Conservation (phyloP, 2,888 invertebrate species). For the Miltochrista miniata region DNA sequence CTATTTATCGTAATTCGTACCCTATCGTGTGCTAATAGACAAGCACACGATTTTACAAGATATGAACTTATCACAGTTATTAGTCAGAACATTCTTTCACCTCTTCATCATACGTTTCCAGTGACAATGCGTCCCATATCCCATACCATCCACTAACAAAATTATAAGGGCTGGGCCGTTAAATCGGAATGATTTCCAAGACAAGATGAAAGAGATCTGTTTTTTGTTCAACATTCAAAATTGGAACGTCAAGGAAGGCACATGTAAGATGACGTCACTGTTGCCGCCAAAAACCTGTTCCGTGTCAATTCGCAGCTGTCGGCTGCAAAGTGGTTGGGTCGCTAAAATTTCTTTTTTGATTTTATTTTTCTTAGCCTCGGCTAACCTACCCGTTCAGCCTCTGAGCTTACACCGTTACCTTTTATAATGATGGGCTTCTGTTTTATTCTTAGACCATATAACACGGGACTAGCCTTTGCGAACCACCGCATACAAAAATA, state of each 20-base stretch:
- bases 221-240: constrained; percentile 61
- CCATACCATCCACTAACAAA: constrained; percentile 25
- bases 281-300: constrained; percentile 75
- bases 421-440: constrained; percentile 49
- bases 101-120: too few species aligned
- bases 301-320: constrained; percentile 82
- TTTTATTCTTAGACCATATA: too few species aligned
- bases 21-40: too few species aligned
- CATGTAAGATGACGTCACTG: constrained; percentile 76
- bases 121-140: too few species aligned
- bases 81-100: too few species aligned
- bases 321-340: constrained; percentile 62
- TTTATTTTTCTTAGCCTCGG: constrained; percentile 51
- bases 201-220: constrained; percentile 53
- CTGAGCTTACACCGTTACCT: constrained; percentile 72
- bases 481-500: too few species aligned
- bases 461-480: too few species aligned
- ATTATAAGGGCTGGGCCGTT: constrained; percentile 60
- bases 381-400: constrained; percentile 54
- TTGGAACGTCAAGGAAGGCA: constrained; percentile 53
- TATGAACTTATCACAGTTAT: too few species aligned
- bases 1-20: too few species aligned
- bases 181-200: constrained; percentile 56
- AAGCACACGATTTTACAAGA: too few species aligned
- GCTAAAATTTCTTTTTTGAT: constrained; percentile 61